phyloP scores from a whole-genome alignment of 2,797 vertebrate species.

The Geotrypetes seraphini region DNA sequence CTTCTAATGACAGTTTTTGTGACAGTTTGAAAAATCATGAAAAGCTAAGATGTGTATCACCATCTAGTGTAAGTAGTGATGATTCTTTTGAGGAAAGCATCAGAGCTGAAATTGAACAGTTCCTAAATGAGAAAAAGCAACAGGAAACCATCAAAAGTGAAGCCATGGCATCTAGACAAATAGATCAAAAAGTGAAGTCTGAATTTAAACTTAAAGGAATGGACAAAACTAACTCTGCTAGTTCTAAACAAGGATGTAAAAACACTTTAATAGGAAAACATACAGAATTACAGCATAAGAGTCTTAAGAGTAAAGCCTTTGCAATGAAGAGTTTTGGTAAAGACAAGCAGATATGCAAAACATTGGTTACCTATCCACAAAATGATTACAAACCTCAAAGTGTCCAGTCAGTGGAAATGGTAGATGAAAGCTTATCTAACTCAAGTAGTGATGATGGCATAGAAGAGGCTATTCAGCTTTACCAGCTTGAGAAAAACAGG shows the following conservation, averaged over 20 bases:
- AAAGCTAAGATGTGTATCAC: slow-evolving; percentile 39
- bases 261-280: slow-evolving; percentile 21
- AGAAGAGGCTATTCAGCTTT: slow-evolving; percentile 86
- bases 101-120: slow-evolving; percentile 57
- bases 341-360: background rate
- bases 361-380: slow-evolving; percentile 7
- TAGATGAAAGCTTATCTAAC: slow-evolving; percentile 27
- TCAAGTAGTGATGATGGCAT: slow-evolving; percentile 94
- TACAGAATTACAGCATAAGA: slow-evolving; percentile 17
- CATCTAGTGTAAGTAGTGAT: slow-evolving; percentile 52
- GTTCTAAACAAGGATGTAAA: background rate
- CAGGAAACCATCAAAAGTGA: slow-evolving; percentile 39
- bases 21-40: slow-evolving; percentile 2
- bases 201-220: slow-evolving; percentile 12
- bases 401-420: accelerated
- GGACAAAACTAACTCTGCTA: background rate
- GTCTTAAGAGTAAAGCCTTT: background rate
- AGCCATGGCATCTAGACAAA: background rate
- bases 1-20: slow-evolving; percentile 16
- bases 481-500: slow-evolving; percentile 75
- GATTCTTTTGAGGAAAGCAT: slow-evolving; percentile 67
- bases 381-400: background rate
- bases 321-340: background rate
- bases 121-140: slow-evolving; percentile 52
- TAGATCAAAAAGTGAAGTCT: background rate